phyloP scores from a whole-genome alignment of 2,113 vertebrate species.

The Varanus salvator region DNA sequence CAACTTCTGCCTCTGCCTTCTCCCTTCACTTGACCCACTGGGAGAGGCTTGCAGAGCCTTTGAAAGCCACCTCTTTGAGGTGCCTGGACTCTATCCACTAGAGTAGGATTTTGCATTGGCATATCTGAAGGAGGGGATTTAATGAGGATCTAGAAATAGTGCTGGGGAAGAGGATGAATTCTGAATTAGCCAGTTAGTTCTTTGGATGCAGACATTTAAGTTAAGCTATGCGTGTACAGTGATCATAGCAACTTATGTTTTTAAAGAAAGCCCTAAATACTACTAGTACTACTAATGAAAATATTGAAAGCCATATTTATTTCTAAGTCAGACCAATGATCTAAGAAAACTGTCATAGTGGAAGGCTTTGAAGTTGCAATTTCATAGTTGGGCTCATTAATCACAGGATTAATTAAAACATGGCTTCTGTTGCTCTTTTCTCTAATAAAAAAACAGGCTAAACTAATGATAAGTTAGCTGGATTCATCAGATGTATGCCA shows the following conservation, averaged over 20 bases:
- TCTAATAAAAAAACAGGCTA: background rate
- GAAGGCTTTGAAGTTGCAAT: background rate
- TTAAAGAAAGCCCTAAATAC: background rate
- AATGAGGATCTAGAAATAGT: background rate
- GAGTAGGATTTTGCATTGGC: background rate
- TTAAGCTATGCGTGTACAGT: background rate
- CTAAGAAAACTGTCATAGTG: background rate
- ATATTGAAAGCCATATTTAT: background rate
- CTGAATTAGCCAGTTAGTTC: background rate
- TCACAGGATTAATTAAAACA: constrained; percentile 3
- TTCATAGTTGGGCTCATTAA: background rate
- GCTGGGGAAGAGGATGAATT: background rate
- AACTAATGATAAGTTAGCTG: background rate
- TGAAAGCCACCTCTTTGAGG: too few relatives aligned
- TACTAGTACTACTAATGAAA: background rate
- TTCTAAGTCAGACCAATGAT: background rate
- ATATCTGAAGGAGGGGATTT: background rate
- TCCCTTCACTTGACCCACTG: too few relatives aligned
- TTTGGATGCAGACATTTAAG: background rate
- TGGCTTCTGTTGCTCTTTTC: background rate
- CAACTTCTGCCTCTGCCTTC: too few relatives aligned
- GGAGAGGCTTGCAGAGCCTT: too few relatives aligned
- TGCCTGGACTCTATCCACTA: background rate
- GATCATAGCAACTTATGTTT: background rate
- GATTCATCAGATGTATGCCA: background rate